phyloP scores from a whole-genome alignment of 2,797 vertebrate species.

The Botia almorhae region DNA sequence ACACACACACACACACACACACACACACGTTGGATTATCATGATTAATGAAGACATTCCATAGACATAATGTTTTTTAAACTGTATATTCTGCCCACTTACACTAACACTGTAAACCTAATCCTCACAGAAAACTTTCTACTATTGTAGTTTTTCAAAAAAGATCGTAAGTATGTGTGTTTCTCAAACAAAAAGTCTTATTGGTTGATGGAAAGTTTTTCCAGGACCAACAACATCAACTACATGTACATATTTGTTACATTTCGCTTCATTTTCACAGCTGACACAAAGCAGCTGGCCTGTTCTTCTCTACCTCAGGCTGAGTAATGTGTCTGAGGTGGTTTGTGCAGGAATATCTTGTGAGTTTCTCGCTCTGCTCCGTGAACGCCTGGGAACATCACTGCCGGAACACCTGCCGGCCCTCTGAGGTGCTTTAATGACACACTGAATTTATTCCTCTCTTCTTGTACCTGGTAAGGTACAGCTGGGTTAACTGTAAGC shows the following conservation, averaged over 20 bases:
- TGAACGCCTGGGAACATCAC: slow-evolving; percentile 11
- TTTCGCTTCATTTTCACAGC: no score
- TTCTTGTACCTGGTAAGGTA: neutral
- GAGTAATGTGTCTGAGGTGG: neutral
- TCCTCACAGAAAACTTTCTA: no score
- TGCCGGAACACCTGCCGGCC: neutral
- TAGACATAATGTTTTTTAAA: no score
- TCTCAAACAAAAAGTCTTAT: no score
- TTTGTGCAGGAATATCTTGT: neutral
- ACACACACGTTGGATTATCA: neutral
- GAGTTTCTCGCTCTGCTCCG: neutral
- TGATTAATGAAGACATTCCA: no score
- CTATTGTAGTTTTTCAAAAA: no score
- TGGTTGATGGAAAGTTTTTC: no score
- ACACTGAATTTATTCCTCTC: slow-evolving; percentile 14
- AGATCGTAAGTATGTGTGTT: no score
- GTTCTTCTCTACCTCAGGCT: neutral
- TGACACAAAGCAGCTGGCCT: slow-evolving; percentile 3
- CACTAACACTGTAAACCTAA: no score
- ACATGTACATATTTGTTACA: no score
- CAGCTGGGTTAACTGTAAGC: slow-evolving; percentile 6
- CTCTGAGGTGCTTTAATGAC: slow-evolving; percentile 6
- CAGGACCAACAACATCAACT: no score
- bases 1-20: slow-evolving; percentile 21
- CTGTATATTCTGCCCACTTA: no score